Conservation (phyloP, 1,140 invertebrate genomes). For the Propsilocerus akamusi region DNA sequence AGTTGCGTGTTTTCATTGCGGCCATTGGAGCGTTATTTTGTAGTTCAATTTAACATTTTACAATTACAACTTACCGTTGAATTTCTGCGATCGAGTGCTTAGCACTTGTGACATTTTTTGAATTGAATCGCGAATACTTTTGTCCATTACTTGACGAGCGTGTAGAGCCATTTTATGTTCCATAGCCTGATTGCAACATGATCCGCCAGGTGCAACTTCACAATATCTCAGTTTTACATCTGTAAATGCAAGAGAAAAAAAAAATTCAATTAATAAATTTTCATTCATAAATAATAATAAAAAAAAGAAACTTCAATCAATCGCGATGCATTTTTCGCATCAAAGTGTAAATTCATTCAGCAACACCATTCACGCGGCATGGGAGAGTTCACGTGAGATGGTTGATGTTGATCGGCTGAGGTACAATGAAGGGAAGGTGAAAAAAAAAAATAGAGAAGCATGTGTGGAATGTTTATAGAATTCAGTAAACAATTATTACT, state of each 20-base stretch:
- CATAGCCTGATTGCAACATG: conserved; percentile 23
- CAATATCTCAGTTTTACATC: conserved; percentile 21
- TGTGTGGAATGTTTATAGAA: neutral
- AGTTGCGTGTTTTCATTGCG: too few species aligned
- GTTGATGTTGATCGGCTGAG: too few species aligned
- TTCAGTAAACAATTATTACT: neutral
- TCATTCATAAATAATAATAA: too few species aligned
- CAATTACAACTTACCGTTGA: conserved; percentile 26
- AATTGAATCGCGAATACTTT: conserved; percentile 23
- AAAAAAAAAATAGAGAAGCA: neutral
- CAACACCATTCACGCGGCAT: neutral
- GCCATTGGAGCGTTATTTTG: too few species aligned
- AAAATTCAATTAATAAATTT: neutral
- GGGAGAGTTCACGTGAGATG: too few species aligned
- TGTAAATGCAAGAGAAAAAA: conserved; percentile 8
- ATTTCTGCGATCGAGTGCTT: conserved; percentile 26
- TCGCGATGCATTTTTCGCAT: too few species aligned
- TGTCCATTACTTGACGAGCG: conserved; percentile 11
- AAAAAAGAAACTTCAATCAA: too few species aligned
- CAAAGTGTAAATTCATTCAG: neutral
- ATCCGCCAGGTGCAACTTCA: conserved; percentile 20
- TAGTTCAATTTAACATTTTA: conserved; percentile 6
- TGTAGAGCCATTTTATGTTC: conserved; percentile 18
- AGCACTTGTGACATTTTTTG: conserved; percentile 24
- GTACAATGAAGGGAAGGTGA: neutral